phyloP scores from a whole-genome alignment of 2,113 vertebrate species.

The Cebidichthys violaceus region DNA sequence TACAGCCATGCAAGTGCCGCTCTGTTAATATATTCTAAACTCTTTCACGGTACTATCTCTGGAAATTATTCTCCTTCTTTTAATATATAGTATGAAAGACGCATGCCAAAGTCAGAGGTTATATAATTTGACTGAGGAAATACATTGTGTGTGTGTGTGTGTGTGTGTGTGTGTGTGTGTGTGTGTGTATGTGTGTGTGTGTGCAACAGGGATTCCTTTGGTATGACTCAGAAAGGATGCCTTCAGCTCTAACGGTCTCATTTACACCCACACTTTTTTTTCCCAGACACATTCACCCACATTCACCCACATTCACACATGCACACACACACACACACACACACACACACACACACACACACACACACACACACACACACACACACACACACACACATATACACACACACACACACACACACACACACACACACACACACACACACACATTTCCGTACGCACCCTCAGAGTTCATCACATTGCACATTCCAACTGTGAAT shows the following conservation, averaged over 20 bases:
- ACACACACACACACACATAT: not conserved
- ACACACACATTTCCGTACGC: not conserved
- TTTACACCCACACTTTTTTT: not conserved
- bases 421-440: not conserved
- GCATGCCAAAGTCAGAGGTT: not conserved
- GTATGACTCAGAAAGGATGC: constrained; percentile 43
- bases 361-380: not conserved
- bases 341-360: not conserved
- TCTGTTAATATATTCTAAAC: not conserved
- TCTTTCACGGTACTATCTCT: not conserved
- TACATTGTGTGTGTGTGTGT: not conserved
- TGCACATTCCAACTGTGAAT: constrained; percentile 1
- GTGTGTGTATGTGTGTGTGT: not conserved
- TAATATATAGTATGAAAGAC: not conserved
- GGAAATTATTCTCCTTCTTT: not conserved
- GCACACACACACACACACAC: not conserved
- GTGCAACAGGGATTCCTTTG: constrained; percentile 35
- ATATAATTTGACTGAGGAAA: not conserved
- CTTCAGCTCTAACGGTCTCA: constrained; percentile 1
- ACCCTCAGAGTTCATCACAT: not conserved
- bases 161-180: constrained; percentile 2
- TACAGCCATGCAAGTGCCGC: not conserved
- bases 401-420: not conserved
- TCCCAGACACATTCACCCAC: constrained; percentile 13
- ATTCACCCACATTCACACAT: not conserved